These are phyloP conservation scores for Drosophila lutescens DNA, from an alignment of 2,888 invertebrate genomes.

Conservation along the genomic window DNA sequence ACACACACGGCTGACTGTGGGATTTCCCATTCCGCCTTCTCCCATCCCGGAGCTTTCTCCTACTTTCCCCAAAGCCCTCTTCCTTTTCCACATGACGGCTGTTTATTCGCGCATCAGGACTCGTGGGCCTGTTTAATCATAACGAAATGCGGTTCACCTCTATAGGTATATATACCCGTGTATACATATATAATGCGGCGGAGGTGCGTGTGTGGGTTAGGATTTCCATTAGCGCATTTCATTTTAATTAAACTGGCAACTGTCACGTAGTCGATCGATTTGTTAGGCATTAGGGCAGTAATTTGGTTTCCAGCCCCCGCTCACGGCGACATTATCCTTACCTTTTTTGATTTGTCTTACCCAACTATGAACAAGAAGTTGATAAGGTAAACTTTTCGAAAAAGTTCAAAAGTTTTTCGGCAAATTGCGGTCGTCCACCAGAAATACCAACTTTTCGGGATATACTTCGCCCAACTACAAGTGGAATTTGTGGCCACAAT, in stretches of 20 bases:
- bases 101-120: slow-evolving; percentile 49
- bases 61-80: neutral
- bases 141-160: slow-evolving; percentile 42
- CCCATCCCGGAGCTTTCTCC: neutral
- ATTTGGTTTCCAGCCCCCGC: slow-evolving; percentile 15
- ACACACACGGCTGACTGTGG: slow-evolving; percentile 12
- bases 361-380: slow-evolving; percentile 45
- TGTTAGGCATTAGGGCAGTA: slow-evolving; percentile 50
- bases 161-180: neutral
- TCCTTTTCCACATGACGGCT: slow-evolving; percentile 9
- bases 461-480: slow-evolving; percentile 25
- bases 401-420: slow-evolving; percentile 54
- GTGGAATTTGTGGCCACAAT: slow-evolving; percentile 54
- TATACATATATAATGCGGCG: neutral
- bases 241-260: slow-evolving; percentile 70
- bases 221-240: slow-evolving; percentile 61
- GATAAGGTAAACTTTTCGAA: slow-evolving; percentile 47
- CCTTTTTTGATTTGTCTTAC: slow-evolving; percentile 45
- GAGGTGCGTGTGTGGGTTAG: slow-evolving; percentile 20
- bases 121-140: slow-evolving; percentile 44
- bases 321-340: slow-evolving; percentile 7
- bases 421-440: slow-evolving; percentile 46
- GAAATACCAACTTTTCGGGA: slow-evolving; percentile 39
- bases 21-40: neutral
- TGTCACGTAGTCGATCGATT: slow-evolving; percentile 67